These are phyloP conservation scores for Gobiocypris rarus DNA, from an alignment of 2,113 vertebrate species.

Conservation along the genomic window DNA sequence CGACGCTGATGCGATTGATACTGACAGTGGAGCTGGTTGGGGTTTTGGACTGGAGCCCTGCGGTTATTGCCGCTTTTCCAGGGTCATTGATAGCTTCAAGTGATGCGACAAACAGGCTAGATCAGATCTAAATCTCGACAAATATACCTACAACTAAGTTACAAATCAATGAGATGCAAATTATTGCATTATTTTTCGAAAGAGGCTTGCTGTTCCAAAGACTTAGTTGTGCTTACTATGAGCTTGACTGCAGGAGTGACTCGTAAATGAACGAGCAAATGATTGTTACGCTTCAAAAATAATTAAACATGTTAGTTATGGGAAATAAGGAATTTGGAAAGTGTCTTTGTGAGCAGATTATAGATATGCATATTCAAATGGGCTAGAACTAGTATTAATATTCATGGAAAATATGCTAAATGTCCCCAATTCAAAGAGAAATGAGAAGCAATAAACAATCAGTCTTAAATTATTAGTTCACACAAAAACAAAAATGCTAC, in stretches of 20 bases:
- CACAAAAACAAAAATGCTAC: neutral
- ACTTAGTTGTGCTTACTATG: neutral
- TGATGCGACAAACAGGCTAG: neutral
- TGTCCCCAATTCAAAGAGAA: slow-evolving; percentile 9
- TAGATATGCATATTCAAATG: slow-evolving; percentile 35
- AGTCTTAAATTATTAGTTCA: neutral
- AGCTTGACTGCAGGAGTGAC: neutral
- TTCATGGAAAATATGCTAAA: slow-evolving; percentile 25
- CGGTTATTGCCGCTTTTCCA: slow-evolving; percentile 47
- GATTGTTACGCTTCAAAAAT: slow-evolving; percentile 5
- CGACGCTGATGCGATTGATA: slow-evolving; percentile 56
- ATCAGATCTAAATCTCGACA: neutral
- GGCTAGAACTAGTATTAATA: slow-evolving; percentile 5
- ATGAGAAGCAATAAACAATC: slow-evolving; percentile 2
- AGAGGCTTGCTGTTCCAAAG: neutral
- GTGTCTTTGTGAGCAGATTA: slow-evolving; percentile 27
- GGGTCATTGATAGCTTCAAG: slow-evolving; percentile 40
- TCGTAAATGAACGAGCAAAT: neutral
- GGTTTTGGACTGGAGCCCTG: slow-evolving; percentile 40
- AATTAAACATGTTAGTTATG: slow-evolving; percentile 35
- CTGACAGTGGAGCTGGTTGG: slow-evolving; percentile 51
- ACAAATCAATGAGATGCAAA: neutral
- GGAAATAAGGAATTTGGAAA: slow-evolving; percentile 8
- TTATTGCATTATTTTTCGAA: neutral
- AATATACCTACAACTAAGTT: neutral